Conservation (phyloP, 2,888 invertebrate genomes). For the Agriopis aurantiaria region DNA sequence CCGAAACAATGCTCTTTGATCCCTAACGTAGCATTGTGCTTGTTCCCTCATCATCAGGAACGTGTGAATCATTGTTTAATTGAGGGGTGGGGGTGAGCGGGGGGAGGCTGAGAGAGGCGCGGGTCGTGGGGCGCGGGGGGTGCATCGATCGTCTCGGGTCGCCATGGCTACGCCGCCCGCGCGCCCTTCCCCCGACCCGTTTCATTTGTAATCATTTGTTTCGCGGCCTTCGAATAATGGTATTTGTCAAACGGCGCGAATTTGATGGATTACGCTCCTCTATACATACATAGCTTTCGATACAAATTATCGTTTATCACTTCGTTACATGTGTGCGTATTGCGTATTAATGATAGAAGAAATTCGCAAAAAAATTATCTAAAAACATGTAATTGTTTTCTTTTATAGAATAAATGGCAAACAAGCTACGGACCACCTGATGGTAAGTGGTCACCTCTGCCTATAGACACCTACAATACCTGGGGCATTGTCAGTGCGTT, state of each 20-base stretch:
- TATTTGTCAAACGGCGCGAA: constrained; percentile 75
- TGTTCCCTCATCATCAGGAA: constrained; percentile 60
- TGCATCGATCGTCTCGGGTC: constrained; percentile 83
- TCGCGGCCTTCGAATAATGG: constrained; percentile 81
- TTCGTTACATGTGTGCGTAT: constrained; percentile 7
- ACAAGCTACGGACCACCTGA: too few relatives aligned
- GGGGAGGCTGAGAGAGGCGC: constrained; percentile 58
- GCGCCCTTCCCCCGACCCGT: constrained; percentile 58
- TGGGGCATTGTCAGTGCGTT: too few relatives aligned
- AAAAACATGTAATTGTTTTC: too few relatives aligned
- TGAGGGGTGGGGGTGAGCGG: constrained; percentile 64
- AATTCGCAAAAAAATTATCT: background rate
- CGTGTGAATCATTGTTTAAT: constrained; percentile 85
- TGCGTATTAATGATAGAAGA: background rate
- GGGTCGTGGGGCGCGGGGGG: constrained; percentile 49
- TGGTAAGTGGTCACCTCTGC: too few relatives aligned
- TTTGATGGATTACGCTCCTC: constrained; percentile 74
- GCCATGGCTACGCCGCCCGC: constrained; percentile 71
- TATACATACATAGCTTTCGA: constrained; percentile 51
- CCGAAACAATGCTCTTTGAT: constrained; percentile 48
- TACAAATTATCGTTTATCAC: constrained; percentile 54
- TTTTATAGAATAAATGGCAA: too few relatives aligned
- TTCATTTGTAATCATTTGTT: constrained; percentile 87
- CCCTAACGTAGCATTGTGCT: constrained; percentile 54
- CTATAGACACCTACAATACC: too few relatives aligned